A percentile compares a stretch with the other conserved stretches of the same genome.
Conservation (phyloP, 2,797 vertebrate genomes). For the Alosa sapidissima region DNA sequence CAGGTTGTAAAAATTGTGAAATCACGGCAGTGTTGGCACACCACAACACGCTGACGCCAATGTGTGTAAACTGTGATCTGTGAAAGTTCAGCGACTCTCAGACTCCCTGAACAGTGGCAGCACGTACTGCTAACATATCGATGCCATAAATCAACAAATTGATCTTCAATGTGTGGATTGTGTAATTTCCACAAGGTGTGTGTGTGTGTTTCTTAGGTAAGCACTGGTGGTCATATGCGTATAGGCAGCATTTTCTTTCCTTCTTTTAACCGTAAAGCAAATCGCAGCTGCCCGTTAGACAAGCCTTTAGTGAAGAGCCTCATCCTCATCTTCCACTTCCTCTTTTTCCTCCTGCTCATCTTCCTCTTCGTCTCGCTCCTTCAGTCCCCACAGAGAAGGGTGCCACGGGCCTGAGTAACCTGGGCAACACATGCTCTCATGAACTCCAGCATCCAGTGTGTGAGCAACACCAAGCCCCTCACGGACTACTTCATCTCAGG, state of each 20-base stretch:
- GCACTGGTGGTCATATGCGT: not conserved
- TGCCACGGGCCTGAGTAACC: slow-evolving; percentile 95
- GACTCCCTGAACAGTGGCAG: not conserved
- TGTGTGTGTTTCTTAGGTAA: not conserved
- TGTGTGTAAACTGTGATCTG: not conserved
- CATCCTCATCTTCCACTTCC: not conserved
- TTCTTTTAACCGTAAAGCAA: not conserved
- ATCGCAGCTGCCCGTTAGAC: not conserved
- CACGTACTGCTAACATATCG: not conserved
- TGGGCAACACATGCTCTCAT: slow-evolving; percentile 99
- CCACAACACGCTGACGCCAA: not conserved
- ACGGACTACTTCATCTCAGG: slow-evolving; percentile 97
- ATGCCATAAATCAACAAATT: slow-evolving; percentile 15
- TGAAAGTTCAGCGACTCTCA: not conserved
- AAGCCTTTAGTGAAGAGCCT: not conserved
- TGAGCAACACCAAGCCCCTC: slow-evolving; percentile 97
- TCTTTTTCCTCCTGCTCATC: not conserved
- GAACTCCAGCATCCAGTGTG: slow-evolving; percentile 99
- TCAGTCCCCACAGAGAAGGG: slow-evolving; percentile 97
- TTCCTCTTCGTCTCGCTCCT: not conserved
- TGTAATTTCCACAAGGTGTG: not conserved
- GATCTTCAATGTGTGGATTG: not conserved
- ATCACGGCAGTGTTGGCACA: not conserved
- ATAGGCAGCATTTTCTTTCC: not conserved
- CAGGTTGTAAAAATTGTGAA: not conserved